Base-by-base conservation (phyloP, 2,888 invertebrate genomes). In the Conus canariensis region DNA sequence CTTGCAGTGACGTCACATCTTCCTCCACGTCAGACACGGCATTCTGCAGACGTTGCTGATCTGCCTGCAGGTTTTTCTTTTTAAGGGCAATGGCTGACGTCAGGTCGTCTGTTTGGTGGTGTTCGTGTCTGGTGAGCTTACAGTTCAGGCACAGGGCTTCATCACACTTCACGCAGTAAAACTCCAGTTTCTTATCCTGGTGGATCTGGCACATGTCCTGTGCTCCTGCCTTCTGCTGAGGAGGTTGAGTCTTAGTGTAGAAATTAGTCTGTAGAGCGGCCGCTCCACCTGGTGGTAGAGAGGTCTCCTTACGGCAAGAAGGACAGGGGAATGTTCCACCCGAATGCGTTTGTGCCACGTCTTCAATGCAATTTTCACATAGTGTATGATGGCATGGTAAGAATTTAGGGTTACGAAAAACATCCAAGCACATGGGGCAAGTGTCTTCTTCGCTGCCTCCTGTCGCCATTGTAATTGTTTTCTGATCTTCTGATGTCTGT, bases 341-440 rank as follows among this genome's bases (percentile, higher is more conserved):
- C 1, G 16, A 56, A 12, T 60, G 25, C 12, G 8, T 10, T 12
- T 85, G 56, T 10, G 85, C 85, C 9, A 59, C 16, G 25, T 14
- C n/a, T 14, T 60, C 56, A 0, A 85, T 25, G 25, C 85, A 85
- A 1, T 1, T 7, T 2, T 56, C 25, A 25, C 85, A 85, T 25
- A 60, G 59, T 14, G 85, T 25, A n/a, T 85, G 85, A 25, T 85
- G 85, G 25, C 85, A 85, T 59, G 85, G 85, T 5, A 85, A 60
- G 12, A 85, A 85, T 25, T 60, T 85, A 4, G 85, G 85, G 60
- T 60, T 10, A 8, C 25, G 5, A 60, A 56, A 85, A 3, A 22
- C 14, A 0, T 60, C 60, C 14, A 85, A 25, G n/a, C 85, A 85
- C n/a, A 85, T 14, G 10, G 85, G 56, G n/a, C 85, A 85, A 9